Evolutionary conservation across 2,888 invertebrate species (phyloP), one percentile per base, ranked within the genome.

Genomic region (Morinoia aosen): DNA sequence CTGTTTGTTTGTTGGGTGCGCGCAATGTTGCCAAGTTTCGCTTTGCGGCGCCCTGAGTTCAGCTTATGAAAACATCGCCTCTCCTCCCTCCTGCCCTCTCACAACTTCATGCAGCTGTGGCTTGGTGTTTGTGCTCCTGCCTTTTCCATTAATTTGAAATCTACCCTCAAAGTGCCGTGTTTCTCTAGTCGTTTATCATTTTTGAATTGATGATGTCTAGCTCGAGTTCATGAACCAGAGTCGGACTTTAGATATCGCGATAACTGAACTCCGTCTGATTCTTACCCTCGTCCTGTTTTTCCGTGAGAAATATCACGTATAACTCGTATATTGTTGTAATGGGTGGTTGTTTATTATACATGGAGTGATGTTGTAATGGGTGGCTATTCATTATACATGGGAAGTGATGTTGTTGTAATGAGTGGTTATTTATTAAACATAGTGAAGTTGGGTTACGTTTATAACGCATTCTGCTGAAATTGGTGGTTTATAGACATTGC

Each of bases 21-120:
- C 33, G 76, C 76, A 76, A 76, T 76, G 76, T 76, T 76, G 76
- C 76, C 76, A 76, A 76, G 76, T 76, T 76, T 76, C 76, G 76
- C 25, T 76, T 76, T 76, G 76, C 76, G 76, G 76, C 76, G 76
- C 76, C 25, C 76, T 33, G 76, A 76, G 76, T 76, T 76, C 76
- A 76, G 76, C 76, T 76, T 76, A 76, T 76, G 76, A 76, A 76
- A 76, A 76, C 76, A 76, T 76, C 25, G 76, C 76, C 33, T 76
- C 76, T 33, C 5, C 48, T 33, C 5, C 48, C 25, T 33, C 2
- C 76, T 25, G 76, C 76, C 76, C 76, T 76, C 76, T 76, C 76
- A 76, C 76, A 76, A 76, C 76, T 76, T 76, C 76, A 76, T 33
- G 76, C 76, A 76, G 76, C 76, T 76, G 76, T 76, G 76, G 76